Base-by-base conservation (phyloP, 1,140 invertebrate species). In the Steinernema feltiae region DNA sequence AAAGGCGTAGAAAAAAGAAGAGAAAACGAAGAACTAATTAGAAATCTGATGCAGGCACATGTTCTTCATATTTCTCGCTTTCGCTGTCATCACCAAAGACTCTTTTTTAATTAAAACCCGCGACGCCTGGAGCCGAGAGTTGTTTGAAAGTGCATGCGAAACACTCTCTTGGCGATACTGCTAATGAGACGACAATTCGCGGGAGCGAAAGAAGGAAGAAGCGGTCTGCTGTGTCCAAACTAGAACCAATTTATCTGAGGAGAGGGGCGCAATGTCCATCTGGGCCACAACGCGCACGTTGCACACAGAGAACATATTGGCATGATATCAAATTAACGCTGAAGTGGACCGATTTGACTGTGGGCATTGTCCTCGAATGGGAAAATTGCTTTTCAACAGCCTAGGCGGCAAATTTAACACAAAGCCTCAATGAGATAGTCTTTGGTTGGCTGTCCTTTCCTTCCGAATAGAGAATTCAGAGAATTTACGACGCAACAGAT, bases 241-340 rank as follows among this genome's bases (percentile, higher is more conserved):
- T 63, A 63, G 24, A 63, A 63, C 53, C 53, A 27, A 63, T 63
- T 63, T 3, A n/a, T 27, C 53, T n/a, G 24, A 41, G 35, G 35
- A 41, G 35, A 18, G 35, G 35, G 7, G 7, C 7, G 35, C 35
- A 41, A 18, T 18, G 18, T 7, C 35, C 35, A 41, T 7, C 7
- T 7, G 53, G 7, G 24, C 2, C 53, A 12, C 12, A 21, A 15
- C 53, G 53, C 53, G 12, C 53, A 63, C 24, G 53, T 63, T 63
- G 53, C 53, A 63, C 53, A n/a, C n/a, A n/a, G n/a, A n/a, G n/a
- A 21, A 27, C 7, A 63, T 63, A 63, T 63, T 63, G 53, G 7
- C 7, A 63, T 63, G 24, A 63, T 63, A 63, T 63, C 53, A 27
- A 63, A 63, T 63, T 63, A 63, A 63, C 53, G 53, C 24, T 63